Base-by-base conservation (phyloP, 2,797 vertebrate genomes). In the Silurus aristotelis region DNA sequence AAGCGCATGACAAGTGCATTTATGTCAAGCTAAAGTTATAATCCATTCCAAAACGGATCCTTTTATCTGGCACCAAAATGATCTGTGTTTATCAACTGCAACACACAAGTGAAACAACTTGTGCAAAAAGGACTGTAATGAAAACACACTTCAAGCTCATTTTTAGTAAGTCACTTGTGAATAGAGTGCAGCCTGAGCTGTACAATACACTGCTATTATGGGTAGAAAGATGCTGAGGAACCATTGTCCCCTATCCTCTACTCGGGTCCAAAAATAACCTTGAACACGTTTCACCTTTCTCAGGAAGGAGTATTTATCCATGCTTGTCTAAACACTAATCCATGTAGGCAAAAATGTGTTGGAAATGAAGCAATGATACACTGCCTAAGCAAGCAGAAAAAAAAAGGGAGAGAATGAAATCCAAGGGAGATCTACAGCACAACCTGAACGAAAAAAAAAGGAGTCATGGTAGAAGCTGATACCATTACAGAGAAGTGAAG, bases 291-390 rank as follows among this genome's bases (percentile, higher is more conserved):
- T 56, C n/a, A 61, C 56, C 71, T 64, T 84, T 84, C 84, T 27
- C 80, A 61, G 71, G 77, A 87, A 87, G 76, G 25, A 46, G 46
- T 84, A 84, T 86, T 85, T 88, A 86, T 52, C 76, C 48, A 82
- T 77, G 61, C 70, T 61, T 71, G 19, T 80, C 27, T 86, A 87
- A 82, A 80, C 68, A 48, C 58, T 83, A 68, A 83, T 66, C 67
- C 68, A 77, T 38, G 46, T 48, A 73, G 63, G 66, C 63, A 80
- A 81, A 63, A 46, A 64, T 46, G 76, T 79, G 75, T 67, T 87
- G 19, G 38, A 78, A 78, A 61, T 76, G 56, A 76, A 76, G 56
- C 48, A 46, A 12, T 79, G 13, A 77, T 63, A 63, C 38, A 79
- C 22, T 79, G 38, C 8, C 76, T 63, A 61, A 46, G 27, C 22